These are phyloP conservation scores for Aporophyla nigra DNA, from an alignment of 2,888 invertebrate genomes.

Conservation along the genomic window DNA sequence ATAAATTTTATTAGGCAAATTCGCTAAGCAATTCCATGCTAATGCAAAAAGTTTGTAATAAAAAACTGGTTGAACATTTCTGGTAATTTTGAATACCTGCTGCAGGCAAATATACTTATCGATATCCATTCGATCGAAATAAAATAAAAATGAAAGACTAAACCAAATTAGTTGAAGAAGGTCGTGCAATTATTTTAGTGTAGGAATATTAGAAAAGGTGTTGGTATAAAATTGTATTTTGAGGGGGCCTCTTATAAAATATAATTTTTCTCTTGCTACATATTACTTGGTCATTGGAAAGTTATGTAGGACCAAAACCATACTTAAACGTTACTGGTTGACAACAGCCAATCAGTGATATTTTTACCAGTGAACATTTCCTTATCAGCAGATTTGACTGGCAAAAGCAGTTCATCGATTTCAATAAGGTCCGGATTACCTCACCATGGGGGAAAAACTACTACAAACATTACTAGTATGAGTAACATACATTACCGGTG, in stretches of 20 bases:
- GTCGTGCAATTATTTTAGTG: neutral
- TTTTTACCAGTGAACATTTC: neutral
- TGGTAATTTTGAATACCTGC: conserved; percentile 4
- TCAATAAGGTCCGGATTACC: conserved; percentile 32
- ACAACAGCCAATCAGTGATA: too few species aligned
- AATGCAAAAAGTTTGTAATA: conserved; percentile 17
- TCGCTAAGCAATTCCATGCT: neutral
- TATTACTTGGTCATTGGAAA: neutral
- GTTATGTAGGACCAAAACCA: neutral
- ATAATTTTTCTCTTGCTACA: neutral
- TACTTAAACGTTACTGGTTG: too few species aligned
- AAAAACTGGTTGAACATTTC: neutral
- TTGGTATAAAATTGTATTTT: too few species aligned
- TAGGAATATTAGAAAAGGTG: too few species aligned
- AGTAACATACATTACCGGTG: conserved; percentile 56
- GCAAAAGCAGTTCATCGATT: conserved; percentile 11
- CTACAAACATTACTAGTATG: conserved; percentile 31
- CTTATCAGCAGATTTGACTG: neutral
- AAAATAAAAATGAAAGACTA: neutral
- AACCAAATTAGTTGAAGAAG: too few species aligned
- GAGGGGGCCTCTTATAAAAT: neutral
- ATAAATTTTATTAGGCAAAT: conserved; percentile 11
- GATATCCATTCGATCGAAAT: neutral
- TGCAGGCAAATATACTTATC: neutral
- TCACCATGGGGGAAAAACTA: conserved; percentile 46